A percentile compares a stretch with the other conserved stretches of the same genome.
phyloP scores from a whole-genome alignment of 2,113 vertebrate genomes.

The Zosterops japonicus region DNA sequence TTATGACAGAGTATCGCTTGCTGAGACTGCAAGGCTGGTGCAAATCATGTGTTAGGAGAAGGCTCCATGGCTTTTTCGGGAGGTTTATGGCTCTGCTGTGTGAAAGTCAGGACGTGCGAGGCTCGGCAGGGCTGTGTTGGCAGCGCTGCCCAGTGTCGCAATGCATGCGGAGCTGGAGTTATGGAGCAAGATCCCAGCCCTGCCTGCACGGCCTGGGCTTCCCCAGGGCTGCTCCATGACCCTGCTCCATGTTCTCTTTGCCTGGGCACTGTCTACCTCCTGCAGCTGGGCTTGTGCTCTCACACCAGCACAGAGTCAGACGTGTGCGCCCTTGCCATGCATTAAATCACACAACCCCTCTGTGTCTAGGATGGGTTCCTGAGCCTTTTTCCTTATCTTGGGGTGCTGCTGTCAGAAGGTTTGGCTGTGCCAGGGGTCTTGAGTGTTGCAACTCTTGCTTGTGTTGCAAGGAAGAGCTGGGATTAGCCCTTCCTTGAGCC shows the following conservation, averaged over 20 bases:
- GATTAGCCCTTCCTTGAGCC: neutral
- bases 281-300: fast-evolving
- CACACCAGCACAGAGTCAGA: fast-evolving
- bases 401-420: neutral
- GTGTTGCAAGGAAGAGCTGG: neutral
- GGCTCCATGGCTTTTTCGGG: neutral
- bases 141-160: neutral
- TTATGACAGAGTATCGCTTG: slow-evolving; percentile 34
- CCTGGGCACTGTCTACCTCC: fast-evolving
- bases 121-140: neutral
- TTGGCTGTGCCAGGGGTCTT: neutral
- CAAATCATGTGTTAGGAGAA: neutral
- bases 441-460: neutral
- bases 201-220: fast-evolving
- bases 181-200: neutral
- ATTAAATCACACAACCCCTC: fast-evolving
- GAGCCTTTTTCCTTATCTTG: neutral
- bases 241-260: neutral
- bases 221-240: neutral
- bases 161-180: fast-evolving
- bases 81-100: neutral
- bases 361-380: fast-evolving
- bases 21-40: slow-evolving; percentile 34
- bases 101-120: neutral
- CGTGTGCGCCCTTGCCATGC: fast-evolving